Percentiles rank a stretch among this genome's conserved stretches.
These are phyloP conservation scores for Perdita meconis DNA, from an alignment of 2,888 invertebrate species.

Conservation along the genomic window DNA sequence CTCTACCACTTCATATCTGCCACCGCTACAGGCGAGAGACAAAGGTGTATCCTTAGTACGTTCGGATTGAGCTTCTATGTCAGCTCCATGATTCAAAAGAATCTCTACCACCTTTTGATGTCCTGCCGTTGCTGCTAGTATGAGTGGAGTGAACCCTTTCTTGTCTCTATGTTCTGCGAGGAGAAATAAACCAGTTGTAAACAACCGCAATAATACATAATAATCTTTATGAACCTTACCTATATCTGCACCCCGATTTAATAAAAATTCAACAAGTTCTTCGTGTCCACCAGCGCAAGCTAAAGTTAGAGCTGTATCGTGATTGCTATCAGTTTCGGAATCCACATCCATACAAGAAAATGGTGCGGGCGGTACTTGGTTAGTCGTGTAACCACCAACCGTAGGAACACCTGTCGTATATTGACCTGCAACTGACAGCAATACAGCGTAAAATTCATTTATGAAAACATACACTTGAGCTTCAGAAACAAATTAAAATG, in stretches of 20 bases:
- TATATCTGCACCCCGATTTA: constrained; percentile 96
- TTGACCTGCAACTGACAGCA: constrained; percentile 71
- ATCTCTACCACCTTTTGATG: constrained; percentile 96
- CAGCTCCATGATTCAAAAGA: constrained; percentile 96
- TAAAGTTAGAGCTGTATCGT: constrained; percentile 98
- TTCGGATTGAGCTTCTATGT: constrained; percentile 99
- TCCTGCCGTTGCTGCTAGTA: constrained; percentile 98
- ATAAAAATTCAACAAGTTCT: constrained; percentile 96
- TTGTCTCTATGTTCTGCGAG: constrained; percentile 96
- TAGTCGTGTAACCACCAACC: constrained; percentile 73
- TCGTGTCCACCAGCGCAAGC: constrained; percentile 99
- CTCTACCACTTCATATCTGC: constrained; percentile 98
- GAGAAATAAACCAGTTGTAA: neutral
- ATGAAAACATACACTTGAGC: neutral
- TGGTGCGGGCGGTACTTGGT: constrained; percentile 85
- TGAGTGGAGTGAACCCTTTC: constrained; percentile 99
- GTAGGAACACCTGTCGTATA: constrained; percentile 75
- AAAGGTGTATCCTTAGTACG: constrained; percentile 99
- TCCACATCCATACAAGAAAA: constrained; percentile 96
- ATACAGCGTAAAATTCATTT: neutral
- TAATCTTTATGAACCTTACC: constrained; percentile 76
- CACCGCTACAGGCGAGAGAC: constrained; percentile 98
- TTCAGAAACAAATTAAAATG: no score
- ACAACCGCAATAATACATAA: neutral
- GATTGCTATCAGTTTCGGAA: constrained; percentile 99